Percentiles rank a stretch among this genome's conserved stretches.
Evolutionary conservation across 2,113 vertebrate genomes (phyloP).

Genomic region (Oxygymnocypris stewartii): DNA sequence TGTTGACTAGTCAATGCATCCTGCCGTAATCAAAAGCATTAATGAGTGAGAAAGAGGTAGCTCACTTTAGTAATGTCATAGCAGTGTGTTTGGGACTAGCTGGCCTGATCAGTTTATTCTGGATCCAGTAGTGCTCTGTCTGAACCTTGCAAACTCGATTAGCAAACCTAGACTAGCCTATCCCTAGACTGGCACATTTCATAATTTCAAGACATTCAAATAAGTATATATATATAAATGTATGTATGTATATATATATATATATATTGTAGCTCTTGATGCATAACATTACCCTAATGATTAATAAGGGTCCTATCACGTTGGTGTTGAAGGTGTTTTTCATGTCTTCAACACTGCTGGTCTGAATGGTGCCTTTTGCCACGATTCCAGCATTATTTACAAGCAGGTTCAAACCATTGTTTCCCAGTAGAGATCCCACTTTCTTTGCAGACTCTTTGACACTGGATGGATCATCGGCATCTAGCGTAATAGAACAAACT

Average conservation of each 20-base stretch:
- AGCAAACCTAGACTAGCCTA: no score
- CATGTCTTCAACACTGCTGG: slow-evolving; percentile 65
- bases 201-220: background rate
- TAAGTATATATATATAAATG: no score
- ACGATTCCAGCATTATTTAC: slow-evolving; percentile 75
- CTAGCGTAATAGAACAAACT: slow-evolving; percentile 51
- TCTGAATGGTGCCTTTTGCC: slow-evolving; percentile 1
- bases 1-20: background rate
- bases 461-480: slow-evolving; percentile 64
- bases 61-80: background rate
- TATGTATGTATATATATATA: no score
- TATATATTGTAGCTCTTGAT: background rate
- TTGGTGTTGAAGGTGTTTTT: slow-evolving; percentile 69
- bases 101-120: background rate
- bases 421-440: slow-evolving; percentile 68
- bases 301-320: slow-evolving; percentile 65
- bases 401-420: slow-evolving; percentile 73
- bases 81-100: background rate
- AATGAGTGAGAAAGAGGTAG: background rate
- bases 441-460: slow-evolving; percentile 70
- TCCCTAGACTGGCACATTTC: background rate
- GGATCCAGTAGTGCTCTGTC: no score
- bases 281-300: slow-evolving; percentile 64
- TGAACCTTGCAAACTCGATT: no score
- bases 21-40: background rate